These are phyloP conservation scores for Subacronicta megacephala DNA, from an alignment of 2,888 invertebrate species.

Conservation along the genomic window DNA sequence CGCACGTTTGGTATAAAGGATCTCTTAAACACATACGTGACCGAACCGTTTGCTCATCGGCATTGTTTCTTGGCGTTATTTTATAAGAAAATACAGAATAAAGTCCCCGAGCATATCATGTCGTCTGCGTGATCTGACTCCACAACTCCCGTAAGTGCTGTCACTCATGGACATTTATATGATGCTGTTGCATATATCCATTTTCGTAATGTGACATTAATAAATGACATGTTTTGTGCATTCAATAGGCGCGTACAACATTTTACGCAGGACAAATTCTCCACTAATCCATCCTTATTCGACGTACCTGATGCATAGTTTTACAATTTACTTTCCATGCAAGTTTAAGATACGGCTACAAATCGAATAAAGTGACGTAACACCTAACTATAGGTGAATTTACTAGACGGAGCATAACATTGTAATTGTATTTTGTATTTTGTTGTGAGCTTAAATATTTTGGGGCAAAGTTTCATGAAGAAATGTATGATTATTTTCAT, in stretches of 20 bases:
- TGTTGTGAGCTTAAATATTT: constrained; percentile 30
- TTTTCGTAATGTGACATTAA: constrained; percentile 73
- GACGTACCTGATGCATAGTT: constrained; percentile 32
- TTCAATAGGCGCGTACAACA: constrained; percentile 58
- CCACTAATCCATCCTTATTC: constrained; percentile 41
- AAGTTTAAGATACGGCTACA: constrained; percentile 26
- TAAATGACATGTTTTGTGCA: constrained; percentile 68
- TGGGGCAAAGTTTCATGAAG: constrained; percentile 34
- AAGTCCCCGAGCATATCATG: constrained; percentile 56
- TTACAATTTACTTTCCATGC: constrained; percentile 23
- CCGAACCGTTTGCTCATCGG: constrained; percentile 59
- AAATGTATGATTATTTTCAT: constrained; percentile 42
- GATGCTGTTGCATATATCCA: constrained; percentile 67
- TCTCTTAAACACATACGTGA: constrained; percentile 66
- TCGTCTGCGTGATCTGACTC: constrained; percentile 72
- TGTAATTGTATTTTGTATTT: constrained; percentile 43
- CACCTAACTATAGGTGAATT: constrained; percentile 31
- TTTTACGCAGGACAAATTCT: constrained; percentile 54
- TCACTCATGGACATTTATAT: constrained; percentile 63
- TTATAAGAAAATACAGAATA: constrained; percentile 66
- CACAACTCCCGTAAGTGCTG: constrained; percentile 60
- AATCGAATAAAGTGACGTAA: constrained; percentile 41
- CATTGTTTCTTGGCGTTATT: constrained; percentile 63
- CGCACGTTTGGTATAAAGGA: constrained; percentile 60
- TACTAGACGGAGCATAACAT: constrained; percentile 41